phyloP scores from a whole-genome alignment of 2,797 vertebrate species.

The Ataeniobius toweri region DNA sequence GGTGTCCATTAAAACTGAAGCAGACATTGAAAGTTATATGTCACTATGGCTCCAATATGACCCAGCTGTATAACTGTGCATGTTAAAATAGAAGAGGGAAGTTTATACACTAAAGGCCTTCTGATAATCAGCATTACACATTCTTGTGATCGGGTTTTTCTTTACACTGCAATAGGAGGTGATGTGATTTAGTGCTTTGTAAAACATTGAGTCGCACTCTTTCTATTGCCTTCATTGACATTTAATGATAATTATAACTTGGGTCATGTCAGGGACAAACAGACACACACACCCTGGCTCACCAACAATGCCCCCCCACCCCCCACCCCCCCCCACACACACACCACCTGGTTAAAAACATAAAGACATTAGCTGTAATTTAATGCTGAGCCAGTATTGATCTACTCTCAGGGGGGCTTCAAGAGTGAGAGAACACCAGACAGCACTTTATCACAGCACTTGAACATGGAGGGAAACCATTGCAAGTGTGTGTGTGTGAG shows the following conservation, averaged over 20 bases:
- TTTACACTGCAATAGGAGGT: constrained; percentile 40
- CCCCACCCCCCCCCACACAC: constrained; percentile 42
- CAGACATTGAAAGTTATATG: not conserved
- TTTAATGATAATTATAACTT: constrained; percentile 73
- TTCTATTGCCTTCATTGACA: constrained; percentile 62
- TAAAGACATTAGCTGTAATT: constrained; percentile 77
- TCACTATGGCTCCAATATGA: not conserved
- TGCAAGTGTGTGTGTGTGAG: constrained; percentile 26
- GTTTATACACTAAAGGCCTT: not conserved
- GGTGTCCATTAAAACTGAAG: not conserved
- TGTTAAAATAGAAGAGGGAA: not conserved
- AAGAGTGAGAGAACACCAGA: constrained; percentile 72
- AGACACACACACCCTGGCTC: constrained; percentile 20
- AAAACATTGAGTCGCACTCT: constrained; percentile 17
- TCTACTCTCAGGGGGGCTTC: constrained; percentile 69
- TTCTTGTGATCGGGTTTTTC: constrained; percentile 11
- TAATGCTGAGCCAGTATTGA: constrained; percentile 75
- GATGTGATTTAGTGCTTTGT: constrained; percentile 47
- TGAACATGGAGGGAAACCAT: constrained; percentile 56
- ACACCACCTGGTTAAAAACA: constrained; percentile 74
- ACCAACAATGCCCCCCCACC: constrained; percentile 16
- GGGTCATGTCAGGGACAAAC: constrained; percentile 63
- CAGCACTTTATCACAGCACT: constrained; percentile 76
- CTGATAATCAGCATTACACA: not conserved
- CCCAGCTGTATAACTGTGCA: not conserved